Evolutionary conservation across 2,888 invertebrate genomes (phyloP).

Genomic region (Dolichomitus sp.): DNA sequence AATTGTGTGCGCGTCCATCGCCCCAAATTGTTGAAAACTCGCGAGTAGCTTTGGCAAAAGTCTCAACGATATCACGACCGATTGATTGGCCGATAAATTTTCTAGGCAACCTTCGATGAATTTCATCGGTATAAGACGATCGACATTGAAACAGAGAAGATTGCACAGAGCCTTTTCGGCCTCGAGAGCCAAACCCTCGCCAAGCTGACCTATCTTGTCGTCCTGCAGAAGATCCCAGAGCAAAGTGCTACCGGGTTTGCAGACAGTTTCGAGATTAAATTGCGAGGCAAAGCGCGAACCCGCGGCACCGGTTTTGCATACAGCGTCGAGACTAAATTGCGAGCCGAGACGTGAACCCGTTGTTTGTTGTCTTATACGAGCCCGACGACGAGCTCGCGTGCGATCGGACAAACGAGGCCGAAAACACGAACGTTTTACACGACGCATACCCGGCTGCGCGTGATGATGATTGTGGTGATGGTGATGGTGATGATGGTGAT

Average conservation of each 20-base stretch:
- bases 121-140: conserved; percentile 95
- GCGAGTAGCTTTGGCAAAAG: conserved; percentile 96
- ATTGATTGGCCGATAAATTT: conserved; percentile 95
- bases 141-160: conserved; percentile 95
- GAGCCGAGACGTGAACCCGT: conserved; percentile 76
- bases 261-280: conserved; percentile 92
- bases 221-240: conserved; percentile 98
- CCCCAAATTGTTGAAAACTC: conserved; percentile 96
- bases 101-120: conserved; percentile 98
- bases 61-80: conserved; percentile 96
- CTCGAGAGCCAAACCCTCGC: conserved; percentile 96
- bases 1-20: conserved; percentile 93
- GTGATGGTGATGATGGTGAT: conserved; percentile 73
- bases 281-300: conserved; percentile 78
- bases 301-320: conserved; percentile 96
- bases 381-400: conserved; percentile 67
- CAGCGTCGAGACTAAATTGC: conserved; percentile 90
- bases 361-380: conserved; percentile 70
- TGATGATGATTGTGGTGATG: conserved; percentile 65
- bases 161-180: conserved; percentile 97
- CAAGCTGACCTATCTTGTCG: conserved; percentile 94
- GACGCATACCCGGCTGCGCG: conserved; percentile 76
- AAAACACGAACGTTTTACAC: conserved; percentile 79
- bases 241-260: conserved; percentile 96
- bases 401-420: conserved; percentile 71